Evolutionary conservation across 1,140 invertebrate species (phyloP).

Genomic region (Drosophila guanche): DNA sequence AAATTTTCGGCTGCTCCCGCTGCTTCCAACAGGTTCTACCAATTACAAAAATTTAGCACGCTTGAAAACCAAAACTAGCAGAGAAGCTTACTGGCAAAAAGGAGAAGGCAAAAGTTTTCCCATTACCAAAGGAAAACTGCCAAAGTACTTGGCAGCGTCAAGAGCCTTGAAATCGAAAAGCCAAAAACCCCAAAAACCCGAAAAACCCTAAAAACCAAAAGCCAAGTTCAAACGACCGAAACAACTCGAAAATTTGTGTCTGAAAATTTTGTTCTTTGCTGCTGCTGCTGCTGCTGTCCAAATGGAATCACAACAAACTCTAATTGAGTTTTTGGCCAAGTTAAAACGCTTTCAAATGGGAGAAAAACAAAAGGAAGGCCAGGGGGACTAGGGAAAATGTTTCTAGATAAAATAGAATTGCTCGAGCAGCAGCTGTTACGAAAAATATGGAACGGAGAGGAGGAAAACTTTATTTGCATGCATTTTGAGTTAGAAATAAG

Average conservation of each 20-base stretch:
- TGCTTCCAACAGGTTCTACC: constrained; percentile 57
- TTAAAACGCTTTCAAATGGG: constrained; percentile 61
- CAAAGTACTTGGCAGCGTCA: constrained; percentile 28
- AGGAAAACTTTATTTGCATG: constrained; percentile 19
- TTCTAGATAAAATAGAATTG: constrained; percentile 41
- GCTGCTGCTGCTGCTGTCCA: constrained; percentile 15
- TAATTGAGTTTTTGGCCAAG: constrained; percentile 67
- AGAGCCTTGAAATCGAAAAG: constrained; percentile 48
- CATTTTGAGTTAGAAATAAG: background rate
- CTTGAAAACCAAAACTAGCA: constrained; percentile 44
- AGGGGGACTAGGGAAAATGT: constrained; percentile 6
- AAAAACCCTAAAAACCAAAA: background rate
- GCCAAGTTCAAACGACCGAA: constrained; percentile 4
- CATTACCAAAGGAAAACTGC: constrained; percentile 62
- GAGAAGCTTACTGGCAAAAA: constrained; percentile 34
- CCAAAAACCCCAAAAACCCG: constrained; percentile 30
- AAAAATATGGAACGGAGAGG: background rate
- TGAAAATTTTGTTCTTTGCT: constrained; percentile 32
- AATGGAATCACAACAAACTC: constrained; percentile 76
- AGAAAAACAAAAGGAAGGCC: constrained; percentile 13
- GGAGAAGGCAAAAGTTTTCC: constrained; percentile 65
- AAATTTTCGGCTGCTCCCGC: constrained; percentile 47
- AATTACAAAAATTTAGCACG: constrained; percentile 66
- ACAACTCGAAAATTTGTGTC: constrained; percentile 36
- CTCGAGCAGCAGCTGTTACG: constrained; percentile 32